A percentile compares a stretch with the other conserved stretches of the same genome.
Conservation (phyloP, 2,113 vertebrate species). For the Pluvianellus socialis region DNA sequence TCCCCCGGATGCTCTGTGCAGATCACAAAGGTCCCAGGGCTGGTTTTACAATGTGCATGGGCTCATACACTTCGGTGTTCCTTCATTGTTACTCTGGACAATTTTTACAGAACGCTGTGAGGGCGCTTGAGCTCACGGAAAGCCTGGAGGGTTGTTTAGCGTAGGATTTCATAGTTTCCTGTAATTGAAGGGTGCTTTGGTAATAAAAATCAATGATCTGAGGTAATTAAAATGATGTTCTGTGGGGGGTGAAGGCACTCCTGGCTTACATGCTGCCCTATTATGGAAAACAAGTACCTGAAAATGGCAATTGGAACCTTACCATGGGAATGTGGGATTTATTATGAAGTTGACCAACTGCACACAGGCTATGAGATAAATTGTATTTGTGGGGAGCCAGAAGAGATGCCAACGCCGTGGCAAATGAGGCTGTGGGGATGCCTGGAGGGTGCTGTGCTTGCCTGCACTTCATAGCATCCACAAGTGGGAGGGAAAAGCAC, state of each 20-base stretch:
- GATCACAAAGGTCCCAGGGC: background rate
- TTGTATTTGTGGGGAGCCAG: background rate
- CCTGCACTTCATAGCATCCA: background rate
- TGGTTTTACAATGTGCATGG: background rate
- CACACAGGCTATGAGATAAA: background rate
- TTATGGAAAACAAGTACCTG: background rate
- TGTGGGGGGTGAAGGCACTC: background rate
- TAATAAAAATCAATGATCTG: constrained; percentile 63
- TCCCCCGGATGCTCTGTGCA: background rate
- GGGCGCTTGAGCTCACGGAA: background rate
- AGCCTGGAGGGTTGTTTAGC: background rate
- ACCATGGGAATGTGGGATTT: background rate
- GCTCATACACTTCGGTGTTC: background rate
- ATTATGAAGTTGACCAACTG: background rate
- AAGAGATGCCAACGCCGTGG: background rate
- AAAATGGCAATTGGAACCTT: background rate
- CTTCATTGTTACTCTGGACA: background rate
- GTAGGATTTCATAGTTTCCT: constrained; percentile 2
- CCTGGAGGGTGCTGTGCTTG: background rate
- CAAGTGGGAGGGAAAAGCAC: background rate
- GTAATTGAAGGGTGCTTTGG: constrained; percentile 34
- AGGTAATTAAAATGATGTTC: constrained; percentile 37
- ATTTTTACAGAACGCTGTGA: background rate
- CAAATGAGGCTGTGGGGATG: fast-evolving
- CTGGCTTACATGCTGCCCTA: background rate